These are phyloP conservation scores for Macroglossus sobrinus DNA, from an alignment of 2,113 vertebrate genomes.

Conservation along the genomic window DNA sequence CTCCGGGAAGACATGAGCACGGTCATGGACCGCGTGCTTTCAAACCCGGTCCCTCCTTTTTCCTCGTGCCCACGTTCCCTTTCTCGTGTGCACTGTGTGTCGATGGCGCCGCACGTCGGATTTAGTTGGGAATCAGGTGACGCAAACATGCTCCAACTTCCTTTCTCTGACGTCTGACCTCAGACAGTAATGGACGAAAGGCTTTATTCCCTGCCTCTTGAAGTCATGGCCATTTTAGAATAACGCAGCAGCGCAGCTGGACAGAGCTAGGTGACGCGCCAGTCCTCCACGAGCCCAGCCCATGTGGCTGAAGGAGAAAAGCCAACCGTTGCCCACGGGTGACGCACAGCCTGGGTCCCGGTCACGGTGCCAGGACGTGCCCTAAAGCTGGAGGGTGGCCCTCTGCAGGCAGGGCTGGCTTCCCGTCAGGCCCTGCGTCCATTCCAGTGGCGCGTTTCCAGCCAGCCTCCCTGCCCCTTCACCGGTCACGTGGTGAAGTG, in stretches of 20 bases:
- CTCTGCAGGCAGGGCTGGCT: accelerated
- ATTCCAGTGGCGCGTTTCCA: neutral
- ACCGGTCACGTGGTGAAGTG: neutral
- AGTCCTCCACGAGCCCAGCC: neutral
- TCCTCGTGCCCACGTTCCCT: accelerated
- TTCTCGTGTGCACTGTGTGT: neutral
- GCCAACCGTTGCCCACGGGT: neutral
- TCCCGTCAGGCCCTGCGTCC: accelerated
- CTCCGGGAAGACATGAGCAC: neutral
- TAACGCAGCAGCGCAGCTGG: neutral
- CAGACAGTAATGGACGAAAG: neutral
- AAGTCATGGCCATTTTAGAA: neutral
- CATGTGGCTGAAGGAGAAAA: neutral
- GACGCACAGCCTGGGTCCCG: accelerated
- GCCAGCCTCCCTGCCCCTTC: neutral
- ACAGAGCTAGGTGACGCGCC: neutral
- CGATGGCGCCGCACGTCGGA: neutral
- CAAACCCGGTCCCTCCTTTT: neutral
- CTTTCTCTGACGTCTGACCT: neutral
- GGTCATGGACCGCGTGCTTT: neutral
- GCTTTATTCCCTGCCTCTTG: neutral
- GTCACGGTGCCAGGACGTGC: neutral
- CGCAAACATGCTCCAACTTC: neutral
- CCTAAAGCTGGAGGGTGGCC: neutral
- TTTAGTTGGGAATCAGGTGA: neutral